Conservation (phyloP, 2,888 invertebrate species). For the Steinernema carpocapsae region DNA sequence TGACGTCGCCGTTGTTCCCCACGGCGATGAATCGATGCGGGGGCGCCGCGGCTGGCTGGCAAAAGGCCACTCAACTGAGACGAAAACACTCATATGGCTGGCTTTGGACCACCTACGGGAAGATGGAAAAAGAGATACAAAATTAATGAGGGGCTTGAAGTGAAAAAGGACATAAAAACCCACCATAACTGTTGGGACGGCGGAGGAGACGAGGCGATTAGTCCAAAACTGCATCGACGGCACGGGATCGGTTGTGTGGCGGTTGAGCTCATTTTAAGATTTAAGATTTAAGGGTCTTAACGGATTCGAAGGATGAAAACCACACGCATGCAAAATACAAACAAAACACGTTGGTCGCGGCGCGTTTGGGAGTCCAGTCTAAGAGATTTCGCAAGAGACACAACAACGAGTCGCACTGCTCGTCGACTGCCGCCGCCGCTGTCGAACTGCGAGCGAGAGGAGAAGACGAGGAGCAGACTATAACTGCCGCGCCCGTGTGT, state of each 20-base stretch:
- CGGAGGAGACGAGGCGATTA: constrained; percentile 12
- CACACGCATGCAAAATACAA: too few relatives aligned
- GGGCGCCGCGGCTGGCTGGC: neutral
- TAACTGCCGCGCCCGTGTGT: too few relatives aligned
- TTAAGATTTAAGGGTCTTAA: neutral
- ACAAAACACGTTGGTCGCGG: too few relatives aligned
- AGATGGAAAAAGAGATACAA: too few relatives aligned
- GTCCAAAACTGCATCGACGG: constrained; percentile 2
- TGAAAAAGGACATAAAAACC: too few relatives aligned
- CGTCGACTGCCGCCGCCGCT: too few relatives aligned
- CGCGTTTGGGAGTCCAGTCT: neutral
- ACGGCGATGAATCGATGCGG: neutral
- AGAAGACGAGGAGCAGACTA: constrained; percentile 6
- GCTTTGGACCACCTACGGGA: too few relatives aligned
- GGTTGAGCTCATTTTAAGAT: neutral
- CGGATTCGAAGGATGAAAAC: neutral
- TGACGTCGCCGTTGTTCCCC: neutral
- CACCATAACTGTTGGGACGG: neutral
- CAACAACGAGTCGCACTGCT: too few relatives aligned
- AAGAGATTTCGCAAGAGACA: neutral
- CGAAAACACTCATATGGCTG: neutral
- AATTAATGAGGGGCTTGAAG: too few relatives aligned
- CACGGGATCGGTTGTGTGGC: constrained; percentile 7
- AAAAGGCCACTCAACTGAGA: neutral
- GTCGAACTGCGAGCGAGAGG: constrained; percentile 27